Conservation (phyloP, 2,888 invertebrate genomes). For the Priocnemis perturbator region DNA sequence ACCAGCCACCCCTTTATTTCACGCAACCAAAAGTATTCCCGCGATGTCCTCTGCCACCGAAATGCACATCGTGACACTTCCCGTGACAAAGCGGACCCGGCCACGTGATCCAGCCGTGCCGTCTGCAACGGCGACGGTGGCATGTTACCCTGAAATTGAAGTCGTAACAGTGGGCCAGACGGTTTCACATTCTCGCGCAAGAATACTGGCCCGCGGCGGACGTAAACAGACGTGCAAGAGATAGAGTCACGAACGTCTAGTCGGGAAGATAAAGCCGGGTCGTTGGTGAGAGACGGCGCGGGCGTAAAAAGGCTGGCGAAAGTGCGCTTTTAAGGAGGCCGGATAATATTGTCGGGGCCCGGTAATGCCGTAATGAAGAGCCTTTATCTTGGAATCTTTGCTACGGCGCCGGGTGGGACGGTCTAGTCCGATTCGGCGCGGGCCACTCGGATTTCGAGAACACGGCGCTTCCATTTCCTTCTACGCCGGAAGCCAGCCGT, state of each 20-base stretch:
- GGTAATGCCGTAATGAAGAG: slow-evolving; percentile 36
- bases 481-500: slow-evolving; percentile 50
- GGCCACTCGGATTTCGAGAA: slow-evolving; percentile 37
- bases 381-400: slow-evolving; percentile 35
- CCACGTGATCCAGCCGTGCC: no score
- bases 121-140: no score
- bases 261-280: not conserved
- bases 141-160: no score
- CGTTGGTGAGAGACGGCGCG: not conserved
- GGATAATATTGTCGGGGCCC: slow-evolving; percentile 24
- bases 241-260: slow-evolving; percentile 5
- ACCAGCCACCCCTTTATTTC: no score
- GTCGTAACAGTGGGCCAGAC: no score
- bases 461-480: slow-evolving; percentile 55
- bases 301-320: slow-evolving; percentile 9
- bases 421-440: slow-evolving; percentile 29
- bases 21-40: no score
- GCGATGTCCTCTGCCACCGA: no score
- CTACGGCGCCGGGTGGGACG: not conserved
- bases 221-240: no score
- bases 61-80: no score
- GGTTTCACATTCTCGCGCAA: no score
- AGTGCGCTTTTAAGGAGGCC: slow-evolving; percentile 19
- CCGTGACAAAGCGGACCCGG: no score
- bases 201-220: no score